Conservation (phyloP, 1,140 invertebrate species). For the Temnothorax nylanderi region DNA sequence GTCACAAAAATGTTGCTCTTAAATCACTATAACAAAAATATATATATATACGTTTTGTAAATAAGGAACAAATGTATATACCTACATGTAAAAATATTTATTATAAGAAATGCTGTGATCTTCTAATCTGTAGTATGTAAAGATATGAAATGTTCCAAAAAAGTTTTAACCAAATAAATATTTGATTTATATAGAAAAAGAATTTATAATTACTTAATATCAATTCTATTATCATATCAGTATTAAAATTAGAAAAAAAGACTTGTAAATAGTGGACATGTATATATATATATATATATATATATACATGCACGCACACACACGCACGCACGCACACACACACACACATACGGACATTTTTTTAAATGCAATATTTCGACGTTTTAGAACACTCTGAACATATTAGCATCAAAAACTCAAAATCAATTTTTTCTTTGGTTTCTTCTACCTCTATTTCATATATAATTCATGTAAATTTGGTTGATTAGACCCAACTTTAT, state of each 20-base stretch:
- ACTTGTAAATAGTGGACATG: neutral
- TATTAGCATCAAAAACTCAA: too few species aligned
- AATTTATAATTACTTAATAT: neutral
- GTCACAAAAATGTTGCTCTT: neutral
- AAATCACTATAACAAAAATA: neutral
- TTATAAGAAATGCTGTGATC: conserved; percentile 23
- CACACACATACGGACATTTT: too few species aligned
- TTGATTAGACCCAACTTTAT: too few species aligned
- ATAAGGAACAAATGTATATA: neutral
- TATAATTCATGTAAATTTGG: too few species aligned
- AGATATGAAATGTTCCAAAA: conserved; percentile 1
- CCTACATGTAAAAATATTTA: neutral
- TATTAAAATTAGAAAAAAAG: neutral
- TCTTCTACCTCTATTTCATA: too few species aligned
- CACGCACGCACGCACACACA: too few species aligned
- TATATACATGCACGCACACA: too few species aligned
- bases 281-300: too few species aligned
- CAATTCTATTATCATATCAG: neutral
- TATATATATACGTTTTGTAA: neutral
- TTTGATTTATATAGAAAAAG: neutral
- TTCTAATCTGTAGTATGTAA: conserved; percentile 21
- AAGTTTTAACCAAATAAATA: conserved; percentile 21
- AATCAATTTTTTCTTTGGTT: too few species aligned
- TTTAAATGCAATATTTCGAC: too few species aligned
- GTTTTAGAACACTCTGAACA: too few species aligned